These are phyloP conservation scores for Cephalopholis sonnerati DNA, from an alignment of 2,113 vertebrate genomes.

Conservation along the genomic window DNA sequence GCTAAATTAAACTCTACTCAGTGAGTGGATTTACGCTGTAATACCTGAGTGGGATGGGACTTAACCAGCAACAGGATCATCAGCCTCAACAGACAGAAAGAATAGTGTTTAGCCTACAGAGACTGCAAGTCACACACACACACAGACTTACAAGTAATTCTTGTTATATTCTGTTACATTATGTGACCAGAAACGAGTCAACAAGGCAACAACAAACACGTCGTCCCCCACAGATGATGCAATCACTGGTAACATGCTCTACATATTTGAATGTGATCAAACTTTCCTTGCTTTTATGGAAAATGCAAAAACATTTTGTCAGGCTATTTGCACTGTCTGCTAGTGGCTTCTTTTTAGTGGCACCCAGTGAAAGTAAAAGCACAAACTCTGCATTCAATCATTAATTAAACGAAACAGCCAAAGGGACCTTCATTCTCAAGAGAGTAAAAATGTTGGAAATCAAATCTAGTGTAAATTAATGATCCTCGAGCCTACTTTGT, in stretches of 20 bases:
- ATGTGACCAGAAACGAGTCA: conserved; percentile 1
- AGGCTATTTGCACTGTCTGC: neutral
- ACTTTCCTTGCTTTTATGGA: neutral
- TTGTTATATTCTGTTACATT: conserved; percentile 7
- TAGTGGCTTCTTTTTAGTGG: conserved; percentile 18
- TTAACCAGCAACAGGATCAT: neutral
- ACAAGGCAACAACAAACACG: conserved; percentile 34
- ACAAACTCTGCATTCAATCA: conserved; percentile 7
- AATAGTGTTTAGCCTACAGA: neutral
- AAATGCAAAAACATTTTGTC: conserved; percentile 17
- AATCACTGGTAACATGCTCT: conserved; percentile 19
- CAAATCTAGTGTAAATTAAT: conserved; percentile 13
- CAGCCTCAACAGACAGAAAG: neutral
- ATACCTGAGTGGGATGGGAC: conserved; percentile 21
- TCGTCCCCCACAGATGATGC: conserved; percentile 6
- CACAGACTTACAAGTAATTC: neutral
- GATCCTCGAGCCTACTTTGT: neutral
- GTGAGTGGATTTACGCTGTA: conserved; percentile 32
- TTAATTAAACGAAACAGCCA: conserved; percentile 13
- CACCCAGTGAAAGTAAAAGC: neutral
- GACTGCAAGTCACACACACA: conserved; percentile 4
- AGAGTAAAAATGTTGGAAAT: conserved; percentile 23
- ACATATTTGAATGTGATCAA: neutral
- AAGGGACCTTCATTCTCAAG: neutral
- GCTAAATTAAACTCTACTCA: conserved; percentile 67